Evolutionary conservation across 2,113 vertebrate species (phyloP), one percentile per base, ranked within the genome.

Genomic region (Syrrhaptes paradoxus): DNA sequence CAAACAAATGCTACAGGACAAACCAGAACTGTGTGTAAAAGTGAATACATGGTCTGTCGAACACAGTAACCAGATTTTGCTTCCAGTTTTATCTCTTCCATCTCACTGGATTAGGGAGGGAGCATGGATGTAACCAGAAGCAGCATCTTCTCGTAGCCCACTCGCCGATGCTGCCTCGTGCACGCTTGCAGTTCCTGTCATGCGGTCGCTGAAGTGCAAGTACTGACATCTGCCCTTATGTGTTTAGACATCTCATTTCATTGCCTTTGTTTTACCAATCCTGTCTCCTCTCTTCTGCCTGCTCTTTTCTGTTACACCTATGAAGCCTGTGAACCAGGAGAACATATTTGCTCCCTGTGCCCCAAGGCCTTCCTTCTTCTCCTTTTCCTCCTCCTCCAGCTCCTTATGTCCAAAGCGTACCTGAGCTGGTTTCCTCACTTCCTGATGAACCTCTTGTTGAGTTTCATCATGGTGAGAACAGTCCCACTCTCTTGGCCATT

Each of bases 81-180:
- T 91, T 73, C 58, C 49, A 25, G 41, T 68, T 85, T 89, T 75
- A 4, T 34, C 45, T 93, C 34, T 71, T 58, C 12, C 13, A 9
- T 63, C 26, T 71, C 52, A 29, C 28, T 43, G 43, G 57, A 22
- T 74, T 66, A 81, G 9, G 41, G 45, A 63, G 63, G 29, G 17
- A 85, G 15, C 16, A 10, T 7, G 67, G 11, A 24, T 34, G 16
- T 46, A 59, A 70, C 41, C 31, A 79, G 61, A 43, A 57, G 21
- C 14, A 68, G 26, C n/a, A 55, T 24, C 52, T 25, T 41, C 26
- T 75, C 46, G 43, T 21, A 83, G 52, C 14, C 17, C 31, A 5
- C 43, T 79, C n/a, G 10, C 21, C 0, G 5, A 3, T 15, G n/a
- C n/a, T 66, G 31, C 63, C 28, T 94, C 3, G 1, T 1, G 5